A percentile compares a stretch with the other conserved stretches of the same genome.
These are phyloP conservation scores for Andinoacara biseriatus DNA, from an alignment of 2,113 vertebrate genomes.

Conservation along the genomic window DNA sequence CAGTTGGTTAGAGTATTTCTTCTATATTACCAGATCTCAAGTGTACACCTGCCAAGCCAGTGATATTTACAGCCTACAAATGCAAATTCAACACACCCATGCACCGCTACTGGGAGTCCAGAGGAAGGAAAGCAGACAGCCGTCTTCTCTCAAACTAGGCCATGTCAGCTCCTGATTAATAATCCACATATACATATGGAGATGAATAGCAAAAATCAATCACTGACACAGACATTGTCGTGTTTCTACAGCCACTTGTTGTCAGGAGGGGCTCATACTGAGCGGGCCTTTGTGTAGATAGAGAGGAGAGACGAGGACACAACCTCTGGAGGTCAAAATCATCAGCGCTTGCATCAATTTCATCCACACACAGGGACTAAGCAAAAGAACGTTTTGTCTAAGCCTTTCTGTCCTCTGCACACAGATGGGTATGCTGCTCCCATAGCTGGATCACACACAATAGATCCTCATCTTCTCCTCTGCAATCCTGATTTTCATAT, in stretches of 20 bases:
- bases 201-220: slow-evolving; percentile 70
- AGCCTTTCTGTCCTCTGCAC: background rate
- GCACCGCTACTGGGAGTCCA: slow-evolving; percentile 18
- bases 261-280: slow-evolving; percentile 26
- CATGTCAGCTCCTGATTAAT: slow-evolving; percentile 74
- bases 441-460: background rate
- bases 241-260: slow-evolving; percentile 50
- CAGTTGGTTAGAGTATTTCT: background rate
- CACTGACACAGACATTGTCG: slow-evolving; percentile 56
- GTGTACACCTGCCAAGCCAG: slow-evolving; percentile 35
- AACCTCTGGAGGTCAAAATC: slow-evolving; percentile 9
- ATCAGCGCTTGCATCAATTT: background rate
- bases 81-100: slow-evolving; percentile 42
- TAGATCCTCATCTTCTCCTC: background rate
- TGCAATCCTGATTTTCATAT: background rate
- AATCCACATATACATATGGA: slow-evolving; percentile 75
- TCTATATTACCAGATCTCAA: slow-evolving; percentile 24
- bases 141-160: slow-evolving; percentile 63
- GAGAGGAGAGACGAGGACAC: slow-evolving; percentile 17
- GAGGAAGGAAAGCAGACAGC: slow-evolving; percentile 43
- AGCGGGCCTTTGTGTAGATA: slow-evolving; percentile 31
- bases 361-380: background rate
- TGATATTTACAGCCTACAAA: slow-evolving; percentile 32
- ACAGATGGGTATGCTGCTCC: background rate
- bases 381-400: background rate